Conservation (phyloP, 2,888 invertebrate species). For the Psococerastis gibbosa region DNA sequence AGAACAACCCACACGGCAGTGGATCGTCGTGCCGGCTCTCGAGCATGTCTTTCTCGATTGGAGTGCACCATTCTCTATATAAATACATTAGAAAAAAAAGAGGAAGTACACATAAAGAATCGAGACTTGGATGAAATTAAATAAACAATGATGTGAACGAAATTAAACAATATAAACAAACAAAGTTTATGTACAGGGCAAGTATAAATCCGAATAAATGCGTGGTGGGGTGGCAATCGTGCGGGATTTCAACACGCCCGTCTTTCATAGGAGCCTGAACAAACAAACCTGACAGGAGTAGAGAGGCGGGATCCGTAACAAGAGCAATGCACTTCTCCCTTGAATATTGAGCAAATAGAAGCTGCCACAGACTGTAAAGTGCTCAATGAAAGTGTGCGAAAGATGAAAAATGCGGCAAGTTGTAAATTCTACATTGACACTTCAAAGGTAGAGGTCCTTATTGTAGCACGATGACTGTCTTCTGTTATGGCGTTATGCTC, state of each 20-base stretch:
- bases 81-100: slow-evolving; percentile 4
- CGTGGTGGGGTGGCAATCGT: background rate
- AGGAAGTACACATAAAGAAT: slow-evolving; percentile 1
- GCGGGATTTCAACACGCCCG: too few species aligned
- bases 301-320: slow-evolving; percentile 1
- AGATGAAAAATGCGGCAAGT: too few species aligned
- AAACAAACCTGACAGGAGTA: background rate
- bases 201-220: too few species aligned
- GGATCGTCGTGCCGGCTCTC: too few species aligned
- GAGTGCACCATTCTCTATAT: background rate
- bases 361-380: too few species aligned
- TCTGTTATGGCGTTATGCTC: too few species aligned
- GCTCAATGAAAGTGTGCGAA: too few species aligned
- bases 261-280: background rate
- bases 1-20: too few species aligned
- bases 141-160: slow-evolving; percentile 8
- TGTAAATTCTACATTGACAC: too few species aligned
- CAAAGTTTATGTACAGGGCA: background rate
- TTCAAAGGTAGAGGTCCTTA: too few species aligned
- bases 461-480: too few species aligned
- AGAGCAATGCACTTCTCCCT: slow-evolving; percentile 3
- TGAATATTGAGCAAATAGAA: background rate
- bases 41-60: background rate
- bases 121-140: slow-evolving; percentile 2
- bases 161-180: slow-evolving; percentile 7